Percentiles rank a stretch among this genome's conserved stretches.
phyloP scores from a whole-genome alignment of 1,140 invertebrate genomes.

The Neocloeon triangulifer region DNA sequence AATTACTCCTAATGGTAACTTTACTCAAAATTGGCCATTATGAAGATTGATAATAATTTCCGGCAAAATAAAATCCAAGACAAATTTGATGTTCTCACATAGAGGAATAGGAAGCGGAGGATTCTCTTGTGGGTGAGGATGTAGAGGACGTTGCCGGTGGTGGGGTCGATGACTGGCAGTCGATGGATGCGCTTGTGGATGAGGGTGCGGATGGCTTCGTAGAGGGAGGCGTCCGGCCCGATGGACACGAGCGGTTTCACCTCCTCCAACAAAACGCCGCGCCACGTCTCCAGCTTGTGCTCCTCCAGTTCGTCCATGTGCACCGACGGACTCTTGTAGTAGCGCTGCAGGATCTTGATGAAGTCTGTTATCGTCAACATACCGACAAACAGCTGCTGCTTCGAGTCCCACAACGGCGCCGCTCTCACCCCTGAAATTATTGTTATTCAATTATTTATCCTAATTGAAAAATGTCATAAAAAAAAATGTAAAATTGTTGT shows the following conservation, averaged over 20 bases:
- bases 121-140: slow-evolving; percentile 98
- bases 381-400: slow-evolving; percentile 73
- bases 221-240: slow-evolving; percentile 68
- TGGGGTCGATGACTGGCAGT: slow-evolving; percentile 84
- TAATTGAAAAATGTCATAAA: no score
- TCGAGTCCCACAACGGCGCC: slow-evolving; percentile 91
- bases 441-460: no score
- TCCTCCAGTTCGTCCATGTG: slow-evolving; percentile 93
- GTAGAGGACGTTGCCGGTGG: slow-evolving; percentile 92
- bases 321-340: slow-evolving; percentile 80
- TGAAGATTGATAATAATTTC: no score
- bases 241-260: slow-evolving; percentile 67
- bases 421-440: slow-evolving; percentile 60
- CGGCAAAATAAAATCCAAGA: no score
- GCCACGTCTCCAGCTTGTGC: slow-evolving; percentile 89
- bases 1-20: no score
- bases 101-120: slow-evolving; percentile 92
- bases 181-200: slow-evolving; percentile 90
- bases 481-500: no score
- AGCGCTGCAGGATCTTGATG: slow-evolving; percentile 95
- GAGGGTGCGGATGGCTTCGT: slow-evolving; percentile 78
- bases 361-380: slow-evolving; percentile 99
- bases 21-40: no score
- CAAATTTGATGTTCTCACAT: no score
- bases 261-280: slow-evolving; percentile 62